Base-by-base conservation (phyloP, 1,140 invertebrate species). In the Drosophila serrata region DNA sequence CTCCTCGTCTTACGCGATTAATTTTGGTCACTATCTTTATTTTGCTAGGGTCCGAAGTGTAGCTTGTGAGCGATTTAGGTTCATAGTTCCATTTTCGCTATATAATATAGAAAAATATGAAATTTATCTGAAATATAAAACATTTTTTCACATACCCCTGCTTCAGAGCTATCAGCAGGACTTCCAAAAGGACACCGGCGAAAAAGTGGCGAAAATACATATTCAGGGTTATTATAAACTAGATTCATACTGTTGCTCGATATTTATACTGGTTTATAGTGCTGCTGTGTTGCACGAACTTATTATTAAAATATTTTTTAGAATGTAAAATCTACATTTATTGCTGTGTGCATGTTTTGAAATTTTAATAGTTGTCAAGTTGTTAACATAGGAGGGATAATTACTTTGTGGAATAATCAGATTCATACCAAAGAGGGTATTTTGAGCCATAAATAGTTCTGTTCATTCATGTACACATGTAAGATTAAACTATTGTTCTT, bases 71-170 rank as follows among this genome's bases (percentile, higher is more conserved):
- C 2, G 46, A 64, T 22, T 43, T 17, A 3, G 58, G 61, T 43
- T 74, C 75, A 7, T 79, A 81, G 0, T 73, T 48, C 78, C 75
- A 81, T 27, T 63, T 74, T 6, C 72, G 69, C 72, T 75, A 8
- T 15, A 22, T 11, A 15, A 22, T 6, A 19, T 11, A 19, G 6
- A 29, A 13, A 9, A 9, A 15, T 35, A 15, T 29, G 1, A 0
- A 0, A 17, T 31, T 9, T 17, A 7, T n/a, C 2, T 11, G 4
- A 3, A 9, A 8, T 7, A 12, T 9, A 12, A 12, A 5, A 8
- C 6, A 35, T 17, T 11, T 2, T 6, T 46, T 35, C 0, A 43
- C 40, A 15, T 72, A 72, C 69, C 55, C 4, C 51, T 42, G 27
- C 62, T n/a, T 13, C 13, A 2, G 35, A 70, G n/a, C 22, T 31